Evolutionary conservation across 2,797 vertebrate species (phyloP).

Genomic region (Erethizon dorsatum): DNA sequence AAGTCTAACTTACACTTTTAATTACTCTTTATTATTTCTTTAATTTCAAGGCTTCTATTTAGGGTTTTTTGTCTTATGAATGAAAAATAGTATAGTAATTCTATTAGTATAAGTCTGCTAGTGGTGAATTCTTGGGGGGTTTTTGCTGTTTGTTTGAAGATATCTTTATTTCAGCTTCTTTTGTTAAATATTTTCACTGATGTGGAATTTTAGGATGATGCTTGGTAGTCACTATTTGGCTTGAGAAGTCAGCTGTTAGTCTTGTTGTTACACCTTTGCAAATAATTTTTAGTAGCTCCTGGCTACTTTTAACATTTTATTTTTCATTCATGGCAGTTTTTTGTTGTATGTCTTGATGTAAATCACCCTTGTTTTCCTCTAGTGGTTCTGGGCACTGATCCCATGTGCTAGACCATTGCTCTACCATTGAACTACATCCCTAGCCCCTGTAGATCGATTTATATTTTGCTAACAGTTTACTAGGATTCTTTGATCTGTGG

Average conservation of each 20-base stretch:
- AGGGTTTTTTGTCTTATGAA: not conserved
- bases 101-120: not conserved
- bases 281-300: not conserved
- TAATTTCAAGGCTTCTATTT: not conserved
- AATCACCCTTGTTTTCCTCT: not conserved
- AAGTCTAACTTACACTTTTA: not conserved
- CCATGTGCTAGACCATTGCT: not conserved
- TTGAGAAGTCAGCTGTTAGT: conserved; percentile 26
- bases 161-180: not conserved
- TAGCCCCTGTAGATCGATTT: not conserved
- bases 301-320: not conserved
- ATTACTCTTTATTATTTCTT: not conserved
- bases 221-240: not conserved
- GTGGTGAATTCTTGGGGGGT: not conserved
- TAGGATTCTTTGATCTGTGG: not conserved
- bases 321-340: not conserved
- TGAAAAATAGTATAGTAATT: not conserved
- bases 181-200: not conserved
- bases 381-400: not conserved
- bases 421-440: not conserved
- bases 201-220: not conserved
- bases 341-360: not conserved
- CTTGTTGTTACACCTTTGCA: conserved; percentile 10
- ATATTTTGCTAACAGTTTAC: not conserved
- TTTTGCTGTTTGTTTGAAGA: not conserved